Conservation (phyloP, 2,888 invertebrate species). For the Platypus cylindrus region DNA sequence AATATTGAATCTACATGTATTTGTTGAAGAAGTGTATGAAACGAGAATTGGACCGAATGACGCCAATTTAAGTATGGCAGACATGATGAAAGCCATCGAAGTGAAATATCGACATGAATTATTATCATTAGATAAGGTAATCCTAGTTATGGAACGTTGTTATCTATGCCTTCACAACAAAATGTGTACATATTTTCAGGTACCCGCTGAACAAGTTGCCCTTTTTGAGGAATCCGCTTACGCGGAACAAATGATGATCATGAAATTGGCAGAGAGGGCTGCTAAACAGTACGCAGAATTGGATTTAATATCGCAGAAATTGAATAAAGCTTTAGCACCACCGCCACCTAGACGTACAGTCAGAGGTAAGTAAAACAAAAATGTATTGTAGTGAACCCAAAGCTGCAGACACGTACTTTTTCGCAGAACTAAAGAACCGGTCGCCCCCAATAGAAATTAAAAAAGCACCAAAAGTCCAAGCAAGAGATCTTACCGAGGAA, state of each 20-base stretch:
- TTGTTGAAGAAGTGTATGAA: constrained; percentile 53
- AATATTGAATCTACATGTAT: constrained; percentile 43
- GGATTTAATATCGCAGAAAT: constrained; percentile 35
- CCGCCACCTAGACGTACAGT: no score
- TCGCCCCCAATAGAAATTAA: constrained; percentile 26
- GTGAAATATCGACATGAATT: constrained; percentile 36
- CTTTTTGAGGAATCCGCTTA: constrained; percentile 40
- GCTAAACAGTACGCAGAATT: constrained; percentile 43
- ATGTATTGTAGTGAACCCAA: no score
- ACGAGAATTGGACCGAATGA: constrained; percentile 45
- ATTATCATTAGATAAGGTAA: constrained; percentile 39
- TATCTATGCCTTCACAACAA: background rate
- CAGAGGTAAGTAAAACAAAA: no score
- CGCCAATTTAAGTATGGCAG: constrained; percentile 40
- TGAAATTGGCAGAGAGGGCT: constrained; percentile 43
- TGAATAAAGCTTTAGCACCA: constrained; percentile 36
- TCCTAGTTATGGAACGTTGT: constrained; percentile 2
- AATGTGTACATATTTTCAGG: constrained; percentile 14
- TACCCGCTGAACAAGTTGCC: constrained; percentile 42
- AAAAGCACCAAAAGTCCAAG: constrained; percentile 18
- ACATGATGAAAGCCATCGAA: constrained; percentile 49
- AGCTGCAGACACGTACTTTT: background rate
- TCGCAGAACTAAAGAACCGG: constrained; percentile 25
- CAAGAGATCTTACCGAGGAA: constrained; percentile 22
- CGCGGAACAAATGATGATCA: constrained; percentile 37